phyloP scores from a whole-genome alignment of 2,888 invertebrate species.

The Limenitis camilla region DNA sequence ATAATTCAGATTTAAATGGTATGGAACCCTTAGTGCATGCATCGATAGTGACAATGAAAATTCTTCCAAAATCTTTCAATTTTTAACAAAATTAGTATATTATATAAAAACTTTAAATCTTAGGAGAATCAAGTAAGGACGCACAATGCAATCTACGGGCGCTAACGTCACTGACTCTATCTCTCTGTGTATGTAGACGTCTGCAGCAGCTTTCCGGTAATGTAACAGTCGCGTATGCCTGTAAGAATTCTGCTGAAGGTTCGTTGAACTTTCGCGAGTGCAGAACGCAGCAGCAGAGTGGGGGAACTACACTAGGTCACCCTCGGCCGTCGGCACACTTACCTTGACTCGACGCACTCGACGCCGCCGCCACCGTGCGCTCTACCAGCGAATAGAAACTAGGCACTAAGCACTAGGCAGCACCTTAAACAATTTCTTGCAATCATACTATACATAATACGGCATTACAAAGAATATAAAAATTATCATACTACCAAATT shows the following conservation, averaged over 20 bases:
- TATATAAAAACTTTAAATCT: not conserved
- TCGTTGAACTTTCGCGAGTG: conserved; percentile 72
- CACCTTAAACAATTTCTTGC: conserved; percentile 39
- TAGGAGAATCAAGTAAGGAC: not conserved
- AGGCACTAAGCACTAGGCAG: conserved; percentile 36
- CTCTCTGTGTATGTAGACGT: conserved; percentile 31
- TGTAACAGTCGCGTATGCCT: conserved; percentile 69
- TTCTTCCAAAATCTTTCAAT: too few species aligned
- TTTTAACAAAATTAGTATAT: too few species aligned
- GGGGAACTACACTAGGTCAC: conserved; percentile 70
- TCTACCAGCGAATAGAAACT: conserved; percentile 56
- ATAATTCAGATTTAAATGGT: too few species aligned
- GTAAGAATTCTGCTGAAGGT: conserved; percentile 69
- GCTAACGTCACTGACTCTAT: conserved; percentile 10
- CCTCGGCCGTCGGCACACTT: conserved; percentile 72
- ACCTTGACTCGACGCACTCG: conserved; percentile 69
- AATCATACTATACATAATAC: conserved; percentile 37
- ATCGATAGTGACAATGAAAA: too few species aligned
- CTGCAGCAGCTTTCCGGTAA: conserved; percentile 71
- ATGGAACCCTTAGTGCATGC: too few species aligned
- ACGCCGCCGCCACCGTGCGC: conserved; percentile 40
- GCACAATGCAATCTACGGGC: not conserved
- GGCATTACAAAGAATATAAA: conserved; percentile 2
- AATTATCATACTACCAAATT: not conserved
- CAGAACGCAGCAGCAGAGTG: conserved; percentile 62